Evolutionary conservation across 2,113 vertebrate species (phyloP), one percentile per base, ranked within the genome.

Genomic region (Limanda limanda): DNA sequence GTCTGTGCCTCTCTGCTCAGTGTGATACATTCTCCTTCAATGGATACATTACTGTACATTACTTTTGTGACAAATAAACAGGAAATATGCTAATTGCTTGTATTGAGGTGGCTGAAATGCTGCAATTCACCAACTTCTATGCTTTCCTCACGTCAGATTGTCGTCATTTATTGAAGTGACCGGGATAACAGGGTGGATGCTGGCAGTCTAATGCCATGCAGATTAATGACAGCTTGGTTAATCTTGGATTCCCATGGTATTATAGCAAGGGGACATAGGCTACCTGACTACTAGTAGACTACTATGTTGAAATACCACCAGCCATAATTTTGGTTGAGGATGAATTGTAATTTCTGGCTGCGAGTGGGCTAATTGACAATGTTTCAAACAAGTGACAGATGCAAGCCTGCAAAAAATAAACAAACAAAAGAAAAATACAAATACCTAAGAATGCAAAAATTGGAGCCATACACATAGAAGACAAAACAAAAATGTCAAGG

Each of bases 51-150:
- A 74, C 61, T 86, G 86, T 86, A 84, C 25, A 78, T 87, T 62
- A 73, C 12, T 89, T 88, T 86, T 77, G 40, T 80, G 66, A 68
- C 54, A 82, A 92, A 90, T 86, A 88, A 90, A 86, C 10, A 13
- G 70, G 59, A 76, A 68, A 66, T 60, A 45, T 54, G 70, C 61
- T 70, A 24, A 68, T 45, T 51, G 5, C 35, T 74, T 5, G 4
- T 6, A 68, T 61, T 54, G 72, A 20, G 54, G n/a, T 73, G 72
- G 13, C 37, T 23, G 3, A 45, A n/a, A 64, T 64, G 55, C 31
- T 47, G 40, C 9, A 62, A 5, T 79, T 71, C 13, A 62, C 21
- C 1, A 54, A 74, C 61, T 40, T 57, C 69, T 15, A 40, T 45
- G 47, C 0, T 13, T 45, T 52, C 31, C 2, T 52, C 45, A 59